Conservation (phyloP, 2,888 invertebrate genomes). For the Vanessa cardui region DNA sequence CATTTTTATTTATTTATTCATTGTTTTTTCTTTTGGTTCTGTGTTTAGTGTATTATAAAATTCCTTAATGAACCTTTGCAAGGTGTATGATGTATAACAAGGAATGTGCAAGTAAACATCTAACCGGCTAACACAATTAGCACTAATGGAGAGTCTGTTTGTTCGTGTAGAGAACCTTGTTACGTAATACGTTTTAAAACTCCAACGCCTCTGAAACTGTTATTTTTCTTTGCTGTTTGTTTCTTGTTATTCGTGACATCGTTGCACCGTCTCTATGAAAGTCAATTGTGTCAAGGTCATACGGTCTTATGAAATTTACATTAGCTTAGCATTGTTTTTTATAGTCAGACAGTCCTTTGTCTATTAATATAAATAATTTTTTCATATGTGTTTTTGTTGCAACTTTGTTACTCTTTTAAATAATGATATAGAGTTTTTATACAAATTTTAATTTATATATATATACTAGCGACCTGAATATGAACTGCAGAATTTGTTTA, state of each 20-base stretch:
- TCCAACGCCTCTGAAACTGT: conserved; percentile 24
- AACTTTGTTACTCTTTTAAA: too few relatives aligned
- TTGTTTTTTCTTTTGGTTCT: neutral
- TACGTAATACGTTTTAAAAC: conserved; percentile 37
- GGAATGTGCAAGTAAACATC: conserved; percentile 33
- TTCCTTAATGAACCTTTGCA: conserved; percentile 21
- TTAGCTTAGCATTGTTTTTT: neutral
- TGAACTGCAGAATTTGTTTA: too few relatives aligned
- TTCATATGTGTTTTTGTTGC: too few relatives aligned
- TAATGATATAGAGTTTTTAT: too few relatives aligned
- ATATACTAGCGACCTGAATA: too few relatives aligned
- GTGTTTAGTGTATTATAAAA: neutral
- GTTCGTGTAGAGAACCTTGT: conserved; percentile 44
- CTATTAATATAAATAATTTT: neutral
- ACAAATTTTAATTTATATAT: too few relatives aligned
- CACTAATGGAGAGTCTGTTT: conserved; percentile 64
- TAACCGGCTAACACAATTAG: conserved; percentile 59
- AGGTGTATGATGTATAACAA: conserved; percentile 25
- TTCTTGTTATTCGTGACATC: conserved; percentile 29
- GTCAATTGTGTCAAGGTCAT: conserved; percentile 23
- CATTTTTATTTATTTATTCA: too few relatives aligned
- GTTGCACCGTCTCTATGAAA: conserved; percentile 20
- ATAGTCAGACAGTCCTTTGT: too few relatives aligned
- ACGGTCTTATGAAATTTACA: neutral
- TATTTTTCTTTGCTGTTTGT: conserved; percentile 26